phyloP scores from a whole-genome alignment of 1,140 invertebrate species.

The Cyclina sinensis region DNA sequence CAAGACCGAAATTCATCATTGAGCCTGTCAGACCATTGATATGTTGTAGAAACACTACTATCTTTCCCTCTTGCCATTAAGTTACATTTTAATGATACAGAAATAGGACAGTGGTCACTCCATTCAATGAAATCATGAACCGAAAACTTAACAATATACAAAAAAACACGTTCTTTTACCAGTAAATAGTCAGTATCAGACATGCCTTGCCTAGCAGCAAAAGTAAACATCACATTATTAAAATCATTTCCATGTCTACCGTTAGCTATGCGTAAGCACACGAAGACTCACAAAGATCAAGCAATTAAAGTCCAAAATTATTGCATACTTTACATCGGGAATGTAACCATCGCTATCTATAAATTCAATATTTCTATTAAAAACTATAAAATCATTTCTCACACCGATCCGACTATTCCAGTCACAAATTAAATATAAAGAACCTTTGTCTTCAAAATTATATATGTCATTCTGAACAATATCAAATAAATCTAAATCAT shows the following conservation, averaged over 20 bases:
- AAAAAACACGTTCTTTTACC: background rate
- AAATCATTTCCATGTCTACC: background rate
- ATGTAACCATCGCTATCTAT: conserved; percentile 23
- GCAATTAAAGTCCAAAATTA: background rate
- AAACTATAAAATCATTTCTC: conserved; percentile 13
- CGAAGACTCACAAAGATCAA: background rate
- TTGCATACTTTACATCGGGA: conserved; percentile 1
- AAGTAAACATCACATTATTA: background rate
- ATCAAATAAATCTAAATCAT: conserved; percentile 44
- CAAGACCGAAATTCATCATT: background rate
- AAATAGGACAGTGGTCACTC: conserved; percentile 17
- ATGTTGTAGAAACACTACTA: background rate
- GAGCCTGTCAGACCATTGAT: background rate
- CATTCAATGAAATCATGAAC: background rate
- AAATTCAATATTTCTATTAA: background rate
- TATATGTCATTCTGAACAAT: conserved; percentile 12
- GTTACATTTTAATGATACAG: conserved; percentile 7
- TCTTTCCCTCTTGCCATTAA: background rate
- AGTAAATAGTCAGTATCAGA: background rate
- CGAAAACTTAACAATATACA: background rate
- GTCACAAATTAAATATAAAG: background rate
- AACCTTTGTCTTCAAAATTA: conserved; percentile 3
- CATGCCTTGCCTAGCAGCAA: background rate
- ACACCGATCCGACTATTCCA: background rate
- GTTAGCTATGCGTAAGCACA: conserved; percentile 7